Base-by-base conservation (phyloP, 2,888 invertebrate species). In the Leucophora obtusa region DNA sequence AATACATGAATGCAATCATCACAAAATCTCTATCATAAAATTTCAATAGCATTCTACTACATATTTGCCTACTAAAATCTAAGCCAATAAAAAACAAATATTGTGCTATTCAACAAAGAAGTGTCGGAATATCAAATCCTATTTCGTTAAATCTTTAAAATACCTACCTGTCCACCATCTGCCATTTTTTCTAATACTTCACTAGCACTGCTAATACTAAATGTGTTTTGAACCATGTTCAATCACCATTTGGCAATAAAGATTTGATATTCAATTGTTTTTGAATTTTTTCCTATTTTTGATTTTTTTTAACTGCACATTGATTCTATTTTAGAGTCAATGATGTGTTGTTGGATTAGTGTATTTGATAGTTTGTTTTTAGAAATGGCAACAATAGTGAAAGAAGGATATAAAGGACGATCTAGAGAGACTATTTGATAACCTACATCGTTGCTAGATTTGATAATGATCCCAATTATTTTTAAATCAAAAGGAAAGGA, bases 241-340 rank as follows among this genome's bases (percentile, higher is more conserved):
- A 82, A 82, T 82, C 82, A 77, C 72, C 79, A 71, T 72, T 73
- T 69, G 76, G 68, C 83, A 83, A 83, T 82, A 82, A 82, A 77
- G 76, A 73, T 53, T 24, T 43, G 51, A 65, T 78, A 83, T 82
- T 56, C 79, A 82, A 79, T 83, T 82, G 83, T 76, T 79, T 83
- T 82, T 79, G 17, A 38, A 69, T 73, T 73, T 62, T 73, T 28
- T 21, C 28, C 56, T n/a, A 17, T 56, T 70, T 14, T 50, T 47
- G 2, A n/a, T 24, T 47, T 60, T 65, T 50, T 60, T 50, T 43
- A 18, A n/a, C 5, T 47, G 6, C n/a, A 47, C 54, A 70, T 35
- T 70, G 73, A 73, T 77, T 50, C 65, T 58, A 66, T 66, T 70
- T 53, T 56, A 51, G 76, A 77, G 72, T 77, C 81, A 81, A 81